Percentiles rank a stretch among this genome's conserved stretches.
Evolutionary conservation across 2,888 invertebrate species (phyloP).

Genomic region (Parapristionchus giblindavisi): DNA sequence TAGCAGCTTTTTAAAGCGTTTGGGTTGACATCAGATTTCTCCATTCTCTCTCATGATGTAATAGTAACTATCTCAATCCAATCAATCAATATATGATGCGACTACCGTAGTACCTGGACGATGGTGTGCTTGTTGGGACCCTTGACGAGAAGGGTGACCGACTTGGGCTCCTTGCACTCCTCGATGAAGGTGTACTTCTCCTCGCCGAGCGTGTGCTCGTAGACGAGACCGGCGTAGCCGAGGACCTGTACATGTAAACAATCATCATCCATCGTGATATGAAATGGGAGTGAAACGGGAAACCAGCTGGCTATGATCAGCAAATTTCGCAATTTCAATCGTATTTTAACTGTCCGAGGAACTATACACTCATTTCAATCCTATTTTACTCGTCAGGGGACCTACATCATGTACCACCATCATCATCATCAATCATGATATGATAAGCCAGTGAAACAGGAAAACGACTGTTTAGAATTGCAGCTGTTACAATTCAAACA

Average conservation of each 20-base stretch:
- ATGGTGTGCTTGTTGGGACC: constrained; percentile 96
- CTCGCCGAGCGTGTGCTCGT: constrained; percentile 86
- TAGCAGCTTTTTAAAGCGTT: not conserved
- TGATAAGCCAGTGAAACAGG: not conserved
- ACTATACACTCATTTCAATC: too few species aligned
- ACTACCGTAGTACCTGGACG: constrained; percentile 63
- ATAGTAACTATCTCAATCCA: too few species aligned
- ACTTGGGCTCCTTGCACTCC: constrained; percentile 90
- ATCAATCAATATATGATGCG: not conserved
- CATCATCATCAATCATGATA: too few species aligned
- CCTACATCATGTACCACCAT: too few species aligned
- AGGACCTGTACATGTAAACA: too few species aligned
- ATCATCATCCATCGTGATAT: too few species aligned
- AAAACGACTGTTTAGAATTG: not conserved
- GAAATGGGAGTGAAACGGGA: too few species aligned
- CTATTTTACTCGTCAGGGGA: too few species aligned
- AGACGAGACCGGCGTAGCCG: constrained; percentile 89
- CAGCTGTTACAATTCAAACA: not conserved
- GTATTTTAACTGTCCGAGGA: too few species aligned
- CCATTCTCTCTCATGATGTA: not conserved
- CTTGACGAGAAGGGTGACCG: constrained; percentile 94
- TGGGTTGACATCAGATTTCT: not conserved
- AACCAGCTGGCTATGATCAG: too few species aligned
- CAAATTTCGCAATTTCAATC: too few species aligned
- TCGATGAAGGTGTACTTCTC: constrained; percentile 88